These are phyloP conservation scores for Drymodes brunneopygia DNA, from an alignment of 2,113 vertebrate genomes.

Conservation along the genomic window DNA sequence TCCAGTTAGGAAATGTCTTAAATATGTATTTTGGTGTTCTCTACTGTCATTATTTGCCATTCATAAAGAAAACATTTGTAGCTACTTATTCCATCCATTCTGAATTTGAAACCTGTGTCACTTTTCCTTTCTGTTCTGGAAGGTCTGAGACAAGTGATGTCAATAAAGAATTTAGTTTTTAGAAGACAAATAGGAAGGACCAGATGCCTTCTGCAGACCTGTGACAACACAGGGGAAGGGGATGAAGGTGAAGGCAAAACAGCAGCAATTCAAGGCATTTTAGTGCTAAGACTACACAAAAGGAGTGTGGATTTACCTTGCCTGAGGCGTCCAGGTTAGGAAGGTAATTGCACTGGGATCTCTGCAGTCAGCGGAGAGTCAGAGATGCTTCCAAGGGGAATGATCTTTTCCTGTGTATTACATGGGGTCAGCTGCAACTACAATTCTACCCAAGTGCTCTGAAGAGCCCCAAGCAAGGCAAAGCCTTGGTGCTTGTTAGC, in stretches of 20 bases:
- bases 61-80: constrained; percentile 52
- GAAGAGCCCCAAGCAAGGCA: neutral
- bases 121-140: neutral
- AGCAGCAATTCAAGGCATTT: neutral
- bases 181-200: neutral
- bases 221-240: neutral
- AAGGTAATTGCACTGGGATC: neutral
- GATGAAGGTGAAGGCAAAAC: neutral
- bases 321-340: neutral
- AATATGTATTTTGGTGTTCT: constrained; percentile 54
- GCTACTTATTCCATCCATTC: constrained; percentile 19
- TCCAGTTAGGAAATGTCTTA: constrained; percentile 52
- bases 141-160: neutral
- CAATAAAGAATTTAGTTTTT: neutral
- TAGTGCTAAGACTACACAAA: neutral
- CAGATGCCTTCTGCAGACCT: neutral
- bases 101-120: neutral
- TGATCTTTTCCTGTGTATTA: neutral
- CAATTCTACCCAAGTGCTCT: neutral
- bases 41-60: constrained; percentile 34
- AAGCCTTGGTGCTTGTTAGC: neutral
- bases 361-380: neutral
- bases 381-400: neutral
- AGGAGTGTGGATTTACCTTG: neutral
- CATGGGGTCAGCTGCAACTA: neutral